Percentiles rank a stretch among this genome's conserved stretches.
phyloP scores from a whole-genome alignment of 2,113 vertebrate genomes.

The Halichoerus grypus region DNA sequence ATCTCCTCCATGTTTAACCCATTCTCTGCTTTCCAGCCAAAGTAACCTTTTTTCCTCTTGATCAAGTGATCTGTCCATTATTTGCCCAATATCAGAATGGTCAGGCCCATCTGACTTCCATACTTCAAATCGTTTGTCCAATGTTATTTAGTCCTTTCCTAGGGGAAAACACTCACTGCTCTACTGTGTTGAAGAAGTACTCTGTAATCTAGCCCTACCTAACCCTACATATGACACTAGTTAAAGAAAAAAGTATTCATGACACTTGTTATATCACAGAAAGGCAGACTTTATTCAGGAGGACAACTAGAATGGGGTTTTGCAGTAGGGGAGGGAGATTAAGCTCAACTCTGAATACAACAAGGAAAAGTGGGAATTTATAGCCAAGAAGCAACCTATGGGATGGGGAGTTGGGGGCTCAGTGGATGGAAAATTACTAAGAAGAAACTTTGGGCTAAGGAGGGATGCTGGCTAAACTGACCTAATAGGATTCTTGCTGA shows the following conservation, averaged over 20 bases:
- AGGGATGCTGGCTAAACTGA: not conserved
- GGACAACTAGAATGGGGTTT: not conserved
- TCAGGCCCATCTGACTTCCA: not conserved
- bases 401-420: accelerated
- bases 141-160: too few relatives aligned
- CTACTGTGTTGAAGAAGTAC: not conserved
- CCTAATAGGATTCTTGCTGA: not conserved
- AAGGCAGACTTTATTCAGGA: not conserved
- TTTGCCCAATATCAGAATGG: not conserved
- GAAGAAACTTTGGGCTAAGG: not conserved
- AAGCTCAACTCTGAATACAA: not conserved
- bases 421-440: not conserved
- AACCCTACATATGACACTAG: not conserved
- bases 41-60: not conserved
- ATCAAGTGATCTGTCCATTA: not conserved
- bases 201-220: not conserved
- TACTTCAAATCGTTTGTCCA: not conserved
- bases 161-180: not conserved
- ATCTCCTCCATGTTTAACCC: not conserved
- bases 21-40: not conserved
- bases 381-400: not conserved
- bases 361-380: not conserved
- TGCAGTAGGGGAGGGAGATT: not conserved
- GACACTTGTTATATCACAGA: not conserved
- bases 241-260: not conserved